These are phyloP conservation scores for Bufo gargarizans DNA, from an alignment of 2,113 vertebrate genomes.

Conservation along the genomic window DNA sequence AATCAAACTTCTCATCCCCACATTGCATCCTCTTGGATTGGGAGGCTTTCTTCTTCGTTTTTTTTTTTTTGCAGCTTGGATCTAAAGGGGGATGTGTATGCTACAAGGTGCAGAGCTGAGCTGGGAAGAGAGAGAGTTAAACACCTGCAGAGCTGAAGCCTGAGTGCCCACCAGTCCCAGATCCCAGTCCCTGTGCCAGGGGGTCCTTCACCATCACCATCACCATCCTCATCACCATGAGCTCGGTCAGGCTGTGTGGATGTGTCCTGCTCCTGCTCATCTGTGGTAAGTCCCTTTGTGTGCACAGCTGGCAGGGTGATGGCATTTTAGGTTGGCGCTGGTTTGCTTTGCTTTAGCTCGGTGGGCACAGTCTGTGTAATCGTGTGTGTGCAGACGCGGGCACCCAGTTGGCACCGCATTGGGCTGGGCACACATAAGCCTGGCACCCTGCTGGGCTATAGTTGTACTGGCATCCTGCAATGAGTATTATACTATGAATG, in stretches of 20 bases:
- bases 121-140: conserved; percentile 40
- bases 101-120: conserved; percentile 34
- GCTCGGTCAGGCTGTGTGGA: conserved; percentile 45
- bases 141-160: conserved; percentile 50
- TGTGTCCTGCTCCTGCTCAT: conserved; percentile 42
- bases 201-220: not conserved
- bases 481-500: not conserved
- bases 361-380: not conserved
- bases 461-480: not conserved
- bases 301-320: not conserved
- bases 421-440: not conserved
- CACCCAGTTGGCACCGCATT: conserved; percentile 1
- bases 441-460: not conserved
- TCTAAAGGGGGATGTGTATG: conserved; percentile 46
- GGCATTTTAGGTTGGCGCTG: not conserved
- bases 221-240: not conserved
- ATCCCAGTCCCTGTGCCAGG: not conserved
- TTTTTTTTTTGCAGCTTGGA: not conserved
- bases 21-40: conserved; percentile 24
- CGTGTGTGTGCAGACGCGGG: not conserved
- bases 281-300: conserved; percentile 57
- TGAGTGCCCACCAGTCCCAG: not conserved
- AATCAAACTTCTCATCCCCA: conserved; percentile 22
- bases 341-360: not conserved
- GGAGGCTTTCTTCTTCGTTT: not conserved